These are phyloP conservation scores for Epizoanthus ramosus DNA, from an alignment of 92 coral and sea anemone species.

Conservation along the genomic window DNA sequence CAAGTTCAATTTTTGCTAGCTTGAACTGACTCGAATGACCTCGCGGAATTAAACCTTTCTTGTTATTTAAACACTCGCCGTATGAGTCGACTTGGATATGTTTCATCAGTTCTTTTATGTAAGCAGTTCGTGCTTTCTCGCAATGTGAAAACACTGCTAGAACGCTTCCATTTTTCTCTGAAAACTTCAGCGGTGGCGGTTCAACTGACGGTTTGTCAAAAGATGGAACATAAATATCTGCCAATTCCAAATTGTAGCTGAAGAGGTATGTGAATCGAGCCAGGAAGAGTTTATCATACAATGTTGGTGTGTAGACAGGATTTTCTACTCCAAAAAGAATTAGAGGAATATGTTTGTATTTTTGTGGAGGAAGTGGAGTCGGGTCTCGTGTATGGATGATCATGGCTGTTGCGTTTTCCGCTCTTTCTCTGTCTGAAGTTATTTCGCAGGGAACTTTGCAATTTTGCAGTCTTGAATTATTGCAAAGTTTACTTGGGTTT, in stretches of 20 bases:
- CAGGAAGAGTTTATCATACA: conserved; percentile 57
- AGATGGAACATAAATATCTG: conserved; percentile 54
- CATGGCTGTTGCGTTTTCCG: conserved; percentile 27
- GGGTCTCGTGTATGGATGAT: no score
- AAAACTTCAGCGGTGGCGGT: conserved; percentile 57
- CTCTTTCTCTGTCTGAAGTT: conserved; percentile 32
- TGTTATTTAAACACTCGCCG: conserved; percentile 62
- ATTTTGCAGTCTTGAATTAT: no score
- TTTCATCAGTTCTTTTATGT: conserved; percentile 62
- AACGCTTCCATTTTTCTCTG: conserved; percentile 52
- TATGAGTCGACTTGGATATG: conserved; percentile 58
- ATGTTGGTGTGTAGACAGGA: no score
- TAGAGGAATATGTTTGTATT: no score
- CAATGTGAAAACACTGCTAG: conserved; percentile 67
- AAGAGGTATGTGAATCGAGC: conserved; percentile 37
- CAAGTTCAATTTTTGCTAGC: no score
- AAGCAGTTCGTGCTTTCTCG: conserved; percentile 63
- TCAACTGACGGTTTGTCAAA: conserved; percentile 38
- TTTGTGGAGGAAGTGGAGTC: no score
- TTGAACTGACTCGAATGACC: background rate
- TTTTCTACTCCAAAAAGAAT: no score
- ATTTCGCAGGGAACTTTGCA: conserved; percentile 58
- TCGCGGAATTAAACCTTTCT: conserved; percentile 45
- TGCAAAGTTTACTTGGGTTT: no score
- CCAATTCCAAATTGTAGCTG: conserved; percentile 52